Conservation (phyloP, 2,888 invertebrate genomes). For the Noctua janthina region DNA sequence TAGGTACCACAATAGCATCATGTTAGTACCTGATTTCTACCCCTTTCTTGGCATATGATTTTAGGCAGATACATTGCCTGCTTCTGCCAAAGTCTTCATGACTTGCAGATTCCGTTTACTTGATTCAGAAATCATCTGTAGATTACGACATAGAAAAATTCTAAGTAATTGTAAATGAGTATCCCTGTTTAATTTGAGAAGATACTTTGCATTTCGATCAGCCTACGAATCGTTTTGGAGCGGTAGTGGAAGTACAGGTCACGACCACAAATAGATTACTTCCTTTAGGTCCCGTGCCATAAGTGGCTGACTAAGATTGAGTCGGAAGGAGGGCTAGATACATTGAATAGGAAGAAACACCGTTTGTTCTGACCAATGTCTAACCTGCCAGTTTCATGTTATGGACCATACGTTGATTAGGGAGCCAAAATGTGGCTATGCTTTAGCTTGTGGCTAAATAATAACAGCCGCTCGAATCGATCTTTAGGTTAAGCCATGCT, state of each 20-base stretch:
- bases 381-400: neutral
- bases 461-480: no score
- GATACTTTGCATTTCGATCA: neutral
- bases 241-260: neutral
- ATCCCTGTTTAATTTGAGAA: neutral
- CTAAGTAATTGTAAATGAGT: neutral
- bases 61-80: neutral
- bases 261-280: constrained; percentile 29
- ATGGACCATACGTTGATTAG: neutral
- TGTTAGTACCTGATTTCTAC: neutral
- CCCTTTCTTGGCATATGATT: neutral
- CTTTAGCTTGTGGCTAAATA: no score
- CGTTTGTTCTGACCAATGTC: neutral
- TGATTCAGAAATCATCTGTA: neutral
- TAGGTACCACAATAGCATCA: neutral
- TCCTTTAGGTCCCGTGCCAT: constrained; percentile 24
- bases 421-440: neutral
- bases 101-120: neutral
- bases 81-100: neutral
- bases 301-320: constrained; percentile 28
- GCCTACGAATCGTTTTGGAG: constrained; percentile 2
- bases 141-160: neutral
- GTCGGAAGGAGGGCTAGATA: constrained; percentile 18
- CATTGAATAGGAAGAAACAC: neutral
- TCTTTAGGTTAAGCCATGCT: no score